These are phyloP conservation scores for Arion vulgaris DNA, from an alignment of 1,140 invertebrate genomes.

Conservation along the genomic window DNA sequence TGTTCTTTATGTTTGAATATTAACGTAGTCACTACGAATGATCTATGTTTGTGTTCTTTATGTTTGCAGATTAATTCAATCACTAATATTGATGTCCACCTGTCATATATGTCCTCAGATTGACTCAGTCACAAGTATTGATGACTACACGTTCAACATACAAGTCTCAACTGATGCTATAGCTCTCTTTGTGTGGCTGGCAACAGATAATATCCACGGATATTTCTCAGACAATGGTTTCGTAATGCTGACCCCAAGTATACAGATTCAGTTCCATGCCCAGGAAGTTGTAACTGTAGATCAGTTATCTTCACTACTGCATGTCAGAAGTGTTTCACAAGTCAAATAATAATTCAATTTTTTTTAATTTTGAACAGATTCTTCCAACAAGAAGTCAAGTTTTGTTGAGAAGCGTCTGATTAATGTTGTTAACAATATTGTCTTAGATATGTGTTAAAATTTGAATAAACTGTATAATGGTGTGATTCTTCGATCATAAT, in stretches of 20 bases:
- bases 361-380: no score
- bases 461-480: no score
- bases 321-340: background rate
- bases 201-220: background rate
- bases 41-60: no score
- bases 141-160: conserved; percentile 7
- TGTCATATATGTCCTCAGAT: conserved; percentile 1
- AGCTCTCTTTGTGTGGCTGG: conserved; percentile 30
- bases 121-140: background rate
- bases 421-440: no score
- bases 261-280: background rate
- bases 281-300: background rate
- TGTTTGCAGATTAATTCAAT: no score
- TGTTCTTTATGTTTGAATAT: no score
- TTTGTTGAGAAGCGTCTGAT: no score
- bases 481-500: no score
- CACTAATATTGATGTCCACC: no score
- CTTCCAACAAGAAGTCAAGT: no score
- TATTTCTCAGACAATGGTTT: conserved; percentile 32
- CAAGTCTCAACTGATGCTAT: conserved; percentile 17
- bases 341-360: background rate
- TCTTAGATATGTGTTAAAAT: no score
- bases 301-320: background rate
- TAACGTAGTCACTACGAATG: no score
- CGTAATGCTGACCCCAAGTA: background rate